Evolutionary conservation across 2,797 vertebrate genomes (phyloP).

Genomic region (Lepus townsendii): DNA sequence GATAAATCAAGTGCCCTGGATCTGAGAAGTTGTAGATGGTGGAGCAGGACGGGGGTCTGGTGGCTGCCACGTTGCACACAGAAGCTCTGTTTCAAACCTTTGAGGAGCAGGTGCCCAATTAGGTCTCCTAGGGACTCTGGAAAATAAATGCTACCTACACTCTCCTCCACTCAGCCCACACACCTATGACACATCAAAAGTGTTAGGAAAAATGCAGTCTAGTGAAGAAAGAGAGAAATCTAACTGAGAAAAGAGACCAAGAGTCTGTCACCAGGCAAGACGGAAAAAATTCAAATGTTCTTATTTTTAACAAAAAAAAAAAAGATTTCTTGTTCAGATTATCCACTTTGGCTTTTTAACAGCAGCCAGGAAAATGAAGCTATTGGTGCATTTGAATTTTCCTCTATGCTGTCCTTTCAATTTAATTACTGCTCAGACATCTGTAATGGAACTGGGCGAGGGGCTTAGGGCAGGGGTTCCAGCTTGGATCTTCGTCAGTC

Average conservation of each 20-base stretch:
- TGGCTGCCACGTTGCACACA: not conserved
- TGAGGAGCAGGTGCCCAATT: not conserved
- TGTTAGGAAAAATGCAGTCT: not conserved
- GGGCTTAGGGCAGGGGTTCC: constrained; percentile 40
- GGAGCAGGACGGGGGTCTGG: not conserved
- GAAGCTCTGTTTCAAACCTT: not conserved
- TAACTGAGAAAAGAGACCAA: constrained; percentile 59
- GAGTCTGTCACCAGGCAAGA: constrained; percentile 27
- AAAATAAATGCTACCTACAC: not conserved
- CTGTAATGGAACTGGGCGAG: constrained; percentile 78
- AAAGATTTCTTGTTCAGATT: constrained; percentile 77
- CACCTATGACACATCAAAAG: not conserved
- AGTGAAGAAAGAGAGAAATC: constrained; percentile 15
- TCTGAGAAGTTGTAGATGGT: not conserved
- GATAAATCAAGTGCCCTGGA: not conserved
- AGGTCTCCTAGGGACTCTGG: not conserved
- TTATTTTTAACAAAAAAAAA: not conserved
- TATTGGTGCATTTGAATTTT: constrained; percentile 74
- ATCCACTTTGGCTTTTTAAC: constrained; percentile 64
- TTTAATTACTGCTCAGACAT: constrained; percentile 73
- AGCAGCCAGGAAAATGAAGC: constrained; percentile 82
- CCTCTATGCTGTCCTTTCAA: constrained; percentile 77
- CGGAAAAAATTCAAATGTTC: constrained; percentile 55
- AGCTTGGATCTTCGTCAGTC: constrained; percentile 54
- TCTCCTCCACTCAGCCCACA: not conserved